phyloP scores from a whole-genome alignment of 2,113 vertebrate species.

The Seriola rivoliana region DNA sequence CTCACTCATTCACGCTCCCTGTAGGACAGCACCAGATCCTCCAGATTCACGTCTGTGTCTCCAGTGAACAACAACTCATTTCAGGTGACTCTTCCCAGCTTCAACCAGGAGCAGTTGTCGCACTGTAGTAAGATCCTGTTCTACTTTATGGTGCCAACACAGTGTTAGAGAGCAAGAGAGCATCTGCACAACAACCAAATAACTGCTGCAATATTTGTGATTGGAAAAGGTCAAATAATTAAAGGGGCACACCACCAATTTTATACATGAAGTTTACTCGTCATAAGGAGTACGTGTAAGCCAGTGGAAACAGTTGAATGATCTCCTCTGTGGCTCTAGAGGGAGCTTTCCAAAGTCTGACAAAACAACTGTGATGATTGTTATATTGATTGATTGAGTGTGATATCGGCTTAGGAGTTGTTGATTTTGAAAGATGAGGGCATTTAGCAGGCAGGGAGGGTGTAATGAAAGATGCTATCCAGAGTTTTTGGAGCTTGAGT shows the following conservation, averaged over 20 bases:
- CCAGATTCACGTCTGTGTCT: slow-evolving; percentile 16
- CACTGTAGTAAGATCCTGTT: neutral
- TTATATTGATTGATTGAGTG: neutral
- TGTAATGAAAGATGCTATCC: neutral
- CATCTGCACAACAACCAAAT: neutral
- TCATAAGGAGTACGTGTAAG: neutral
- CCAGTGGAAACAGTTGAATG: neutral
- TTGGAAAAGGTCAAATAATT: neutral
- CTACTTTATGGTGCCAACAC: neutral
- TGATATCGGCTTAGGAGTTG: neutral
- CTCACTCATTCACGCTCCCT: neutral
- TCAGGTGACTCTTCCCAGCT: slow-evolving; percentile 1
- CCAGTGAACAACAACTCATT: neutral
- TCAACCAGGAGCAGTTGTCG: slow-evolving; percentile 21
- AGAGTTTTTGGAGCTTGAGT: neutral
- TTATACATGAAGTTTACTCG: neutral
- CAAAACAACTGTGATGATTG: neutral
- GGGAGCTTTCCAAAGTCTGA: neutral
- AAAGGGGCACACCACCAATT: neutral
- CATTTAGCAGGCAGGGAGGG: neutral
- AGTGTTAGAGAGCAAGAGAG: neutral
- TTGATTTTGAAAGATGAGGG: neutral
- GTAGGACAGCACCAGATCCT: neutral
- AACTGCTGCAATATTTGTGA: slow-evolving; percentile 1
- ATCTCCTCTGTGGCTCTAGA: neutral